phyloP scores from a whole-genome alignment of 2,113 vertebrate genomes.

The Hypomesus transpacificus region DNA sequence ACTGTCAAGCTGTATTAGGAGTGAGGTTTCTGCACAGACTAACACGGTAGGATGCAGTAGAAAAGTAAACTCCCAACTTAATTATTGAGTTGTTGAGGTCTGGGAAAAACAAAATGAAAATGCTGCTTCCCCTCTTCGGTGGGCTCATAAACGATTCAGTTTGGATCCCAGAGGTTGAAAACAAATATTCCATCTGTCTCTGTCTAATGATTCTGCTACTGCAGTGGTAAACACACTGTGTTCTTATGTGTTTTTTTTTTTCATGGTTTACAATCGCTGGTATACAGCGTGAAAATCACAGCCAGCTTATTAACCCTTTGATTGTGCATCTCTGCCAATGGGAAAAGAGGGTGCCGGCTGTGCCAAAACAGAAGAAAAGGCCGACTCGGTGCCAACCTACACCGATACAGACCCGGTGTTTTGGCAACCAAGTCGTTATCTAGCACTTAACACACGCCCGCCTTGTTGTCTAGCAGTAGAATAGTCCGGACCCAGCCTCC shows the following conservation, averaged over 20 bases:
- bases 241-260: not conserved
- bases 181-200: not conserved
- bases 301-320: not conserved
- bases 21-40: too few relatives aligned
- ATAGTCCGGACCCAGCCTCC: not conserved
- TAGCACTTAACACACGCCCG: not conserved
- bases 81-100: not conserved
- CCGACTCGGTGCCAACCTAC: not conserved
- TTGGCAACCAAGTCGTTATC: not conserved
- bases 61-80: too few relatives aligned
- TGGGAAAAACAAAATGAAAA: constrained; percentile 4
- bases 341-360: not conserved
- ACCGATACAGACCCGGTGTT: not conserved
- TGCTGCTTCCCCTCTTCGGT: not conserved
- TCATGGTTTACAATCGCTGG: not conserved
- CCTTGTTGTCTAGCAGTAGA: not conserved
- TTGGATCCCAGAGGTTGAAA: not conserved
- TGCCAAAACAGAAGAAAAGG: not conserved
- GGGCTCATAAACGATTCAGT: not conserved
- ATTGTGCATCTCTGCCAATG: not conserved
- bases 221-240: not conserved
- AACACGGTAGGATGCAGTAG: not conserved
- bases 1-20: too few relatives aligned
- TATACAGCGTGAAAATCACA: not conserved
- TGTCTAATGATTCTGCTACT: constrained; percentile 1